Percentiles rank a stretch among this genome's conserved stretches.
phyloP scores from a whole-genome alignment of 2,113 vertebrate species.

The Lanius ludovicianus region DNA sequence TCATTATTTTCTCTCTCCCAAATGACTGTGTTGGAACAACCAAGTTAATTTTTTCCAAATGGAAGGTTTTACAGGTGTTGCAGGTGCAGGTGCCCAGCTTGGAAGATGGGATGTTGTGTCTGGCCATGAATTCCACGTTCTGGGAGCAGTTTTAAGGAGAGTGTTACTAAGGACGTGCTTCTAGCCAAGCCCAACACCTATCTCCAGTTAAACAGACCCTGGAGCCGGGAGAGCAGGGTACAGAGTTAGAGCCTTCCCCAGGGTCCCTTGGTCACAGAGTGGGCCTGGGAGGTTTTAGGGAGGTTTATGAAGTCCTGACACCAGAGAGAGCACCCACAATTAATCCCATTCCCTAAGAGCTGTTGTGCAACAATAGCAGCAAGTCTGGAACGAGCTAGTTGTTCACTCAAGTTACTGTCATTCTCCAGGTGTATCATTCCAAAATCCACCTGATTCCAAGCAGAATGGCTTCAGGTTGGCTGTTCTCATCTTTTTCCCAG shows the following conservation, averaged over 20 bases:
- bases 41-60: not conserved
- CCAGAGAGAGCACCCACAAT: not conserved
- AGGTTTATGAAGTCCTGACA: not conserved
- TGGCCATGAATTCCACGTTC: not conserved
- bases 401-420: not conserved
- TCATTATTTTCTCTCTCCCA: not conserved
- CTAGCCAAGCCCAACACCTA: not conserved
- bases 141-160: not conserved
- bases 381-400: rapidly evolving
- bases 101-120: not conserved
- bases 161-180: not conserved
- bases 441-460: not conserved
- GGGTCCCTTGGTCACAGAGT: not conserved
- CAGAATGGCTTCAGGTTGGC: not conserved
- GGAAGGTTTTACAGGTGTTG: not conserved
- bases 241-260: not conserved
- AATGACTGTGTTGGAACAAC: not conserved
- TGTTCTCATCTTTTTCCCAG: not conserved
- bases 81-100: not conserved
- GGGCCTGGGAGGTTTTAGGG: not conserved
- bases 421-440: not conserved
- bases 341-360: not conserved
- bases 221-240: not conserved
- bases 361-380: not conserved
- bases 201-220: not conserved